Evolutionary conservation across 2,888 invertebrate species (phyloP).

Genomic region (Stenodema calcarata): DNA sequence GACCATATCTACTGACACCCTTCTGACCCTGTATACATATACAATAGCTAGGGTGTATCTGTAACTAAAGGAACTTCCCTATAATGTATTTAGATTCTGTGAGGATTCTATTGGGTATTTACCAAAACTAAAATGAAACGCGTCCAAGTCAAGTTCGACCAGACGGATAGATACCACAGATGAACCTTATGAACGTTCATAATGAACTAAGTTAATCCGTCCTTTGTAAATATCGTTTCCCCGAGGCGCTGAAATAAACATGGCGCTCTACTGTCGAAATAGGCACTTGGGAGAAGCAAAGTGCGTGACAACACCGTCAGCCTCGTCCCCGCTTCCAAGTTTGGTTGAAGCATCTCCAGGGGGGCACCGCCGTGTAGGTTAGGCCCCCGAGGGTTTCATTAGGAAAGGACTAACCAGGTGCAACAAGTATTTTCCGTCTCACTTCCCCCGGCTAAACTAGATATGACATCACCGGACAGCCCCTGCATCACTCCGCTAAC

Average conservation of each 20-base stretch:
- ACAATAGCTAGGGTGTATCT: too few species aligned
- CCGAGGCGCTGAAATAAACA: not conserved
- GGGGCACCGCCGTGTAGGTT: not conserved
- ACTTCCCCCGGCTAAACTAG: not conserved
- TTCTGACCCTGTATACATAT: too few species aligned
- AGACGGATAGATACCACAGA: not conserved
- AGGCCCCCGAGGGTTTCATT: not conserved
- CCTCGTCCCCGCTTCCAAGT: not conserved
- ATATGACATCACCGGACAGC: not conserved
- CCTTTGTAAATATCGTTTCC: not conserved
- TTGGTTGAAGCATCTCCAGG: not conserved
- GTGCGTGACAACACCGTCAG: not conserved
- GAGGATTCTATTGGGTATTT: too few species aligned
- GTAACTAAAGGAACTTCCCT: too few species aligned
- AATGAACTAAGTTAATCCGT: not conserved
- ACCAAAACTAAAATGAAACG: too few species aligned
- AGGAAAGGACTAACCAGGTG: constrained; percentile 5
- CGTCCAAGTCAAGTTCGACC: too few species aligned
- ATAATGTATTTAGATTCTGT: too few species aligned
- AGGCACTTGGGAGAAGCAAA: not conserved
- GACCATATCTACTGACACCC: too few species aligned
- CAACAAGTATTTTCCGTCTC: constrained; percentile 24
- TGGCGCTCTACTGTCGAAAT: not conserved
- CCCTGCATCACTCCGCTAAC: too few species aligned
- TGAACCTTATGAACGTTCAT: not conserved